Conservation (phyloP, 2,113 vertebrate species). For the Dipodomys stephensi region DNA sequence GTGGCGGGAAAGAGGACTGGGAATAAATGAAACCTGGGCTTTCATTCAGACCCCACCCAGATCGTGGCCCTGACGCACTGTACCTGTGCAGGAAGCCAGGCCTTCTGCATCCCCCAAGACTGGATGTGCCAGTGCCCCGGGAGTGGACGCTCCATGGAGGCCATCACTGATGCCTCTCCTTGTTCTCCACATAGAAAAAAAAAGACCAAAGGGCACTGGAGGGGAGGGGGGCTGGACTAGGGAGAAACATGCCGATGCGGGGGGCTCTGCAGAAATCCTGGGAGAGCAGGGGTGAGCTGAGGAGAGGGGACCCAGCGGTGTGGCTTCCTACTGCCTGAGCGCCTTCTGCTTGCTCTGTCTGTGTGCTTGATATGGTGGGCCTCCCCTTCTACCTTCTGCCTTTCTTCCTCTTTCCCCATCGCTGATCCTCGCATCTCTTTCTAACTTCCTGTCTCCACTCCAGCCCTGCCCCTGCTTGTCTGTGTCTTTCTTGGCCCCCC, state of each 20-base stretch:
- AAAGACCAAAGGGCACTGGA: too few relatives aligned
- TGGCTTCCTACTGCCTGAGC: background rate
- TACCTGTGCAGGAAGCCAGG: background rate
- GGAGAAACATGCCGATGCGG: accelerated
- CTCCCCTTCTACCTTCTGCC: too few relatives aligned
- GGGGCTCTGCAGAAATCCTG: background rate
- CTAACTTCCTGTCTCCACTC: background rate
- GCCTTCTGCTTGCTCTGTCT: background rate
- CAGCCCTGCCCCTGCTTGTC: background rate
- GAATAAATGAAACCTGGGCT: background rate
- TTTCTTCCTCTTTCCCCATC: too few relatives aligned
- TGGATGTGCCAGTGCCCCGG: background rate
- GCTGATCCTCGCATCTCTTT: background rate
- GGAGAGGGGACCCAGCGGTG: background rate
- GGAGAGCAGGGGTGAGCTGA: too few relatives aligned
- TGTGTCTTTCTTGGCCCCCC: background rate
- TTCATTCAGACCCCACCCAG: background rate
- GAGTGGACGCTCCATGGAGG: background rate
- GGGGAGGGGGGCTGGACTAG: too few relatives aligned
- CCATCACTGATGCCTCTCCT: background rate
- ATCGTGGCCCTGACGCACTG: too few relatives aligned
- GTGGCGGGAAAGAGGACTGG: background rate
- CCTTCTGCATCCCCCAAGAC: too few relatives aligned
- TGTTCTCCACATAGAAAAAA: background rate
- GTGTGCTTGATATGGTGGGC: background rate